Conservation (phyloP, 2,888 invertebrate genomes). For the Pristionchus arcanus region DNA sequence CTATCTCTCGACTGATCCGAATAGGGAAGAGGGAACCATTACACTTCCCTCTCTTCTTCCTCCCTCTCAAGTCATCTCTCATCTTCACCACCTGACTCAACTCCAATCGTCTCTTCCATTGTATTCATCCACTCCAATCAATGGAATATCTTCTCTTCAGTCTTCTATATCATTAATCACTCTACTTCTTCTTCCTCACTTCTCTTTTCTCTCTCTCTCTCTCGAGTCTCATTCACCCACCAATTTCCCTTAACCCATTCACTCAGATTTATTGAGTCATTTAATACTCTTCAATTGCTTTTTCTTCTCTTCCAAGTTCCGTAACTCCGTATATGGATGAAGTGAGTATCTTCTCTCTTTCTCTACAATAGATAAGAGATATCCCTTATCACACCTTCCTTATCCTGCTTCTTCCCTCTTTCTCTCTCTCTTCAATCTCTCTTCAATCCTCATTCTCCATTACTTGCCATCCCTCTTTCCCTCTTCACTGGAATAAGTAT, state of each 20-base stretch:
- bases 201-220: constrained; percentile 13
- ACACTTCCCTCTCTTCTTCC: background rate
- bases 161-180: constrained; percentile 44
- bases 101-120: constrained; percentile 17
- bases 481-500: constrained; percentile 19
- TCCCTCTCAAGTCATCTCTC: background rate
- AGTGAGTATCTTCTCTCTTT: background rate
- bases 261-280: constrained; percentile 38
- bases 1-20: background rate
- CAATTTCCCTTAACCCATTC: constrained; percentile 18
- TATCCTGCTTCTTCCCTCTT: background rate
- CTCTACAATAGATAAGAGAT: constrained; percentile 15
- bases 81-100: constrained; percentile 20
- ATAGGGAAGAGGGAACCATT: background rate
- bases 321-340: background rate
- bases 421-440: background rate
- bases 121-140: constrained; percentile 13
- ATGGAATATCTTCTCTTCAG: background rate
- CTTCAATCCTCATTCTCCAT: constrained; percentile 6
- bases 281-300: constrained; percentile 34
- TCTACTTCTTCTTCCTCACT: constrained; percentile 39
- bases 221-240: constrained; percentile 14
- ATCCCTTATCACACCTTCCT: constrained; percentile 38
- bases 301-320: background rate
- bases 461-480: constrained; percentile 27